Evolutionary conservation across 2,113 vertebrate genomes (phyloP), one percentile per base, ranked within the genome.

Genomic region (Verasper variegatus): DNA sequence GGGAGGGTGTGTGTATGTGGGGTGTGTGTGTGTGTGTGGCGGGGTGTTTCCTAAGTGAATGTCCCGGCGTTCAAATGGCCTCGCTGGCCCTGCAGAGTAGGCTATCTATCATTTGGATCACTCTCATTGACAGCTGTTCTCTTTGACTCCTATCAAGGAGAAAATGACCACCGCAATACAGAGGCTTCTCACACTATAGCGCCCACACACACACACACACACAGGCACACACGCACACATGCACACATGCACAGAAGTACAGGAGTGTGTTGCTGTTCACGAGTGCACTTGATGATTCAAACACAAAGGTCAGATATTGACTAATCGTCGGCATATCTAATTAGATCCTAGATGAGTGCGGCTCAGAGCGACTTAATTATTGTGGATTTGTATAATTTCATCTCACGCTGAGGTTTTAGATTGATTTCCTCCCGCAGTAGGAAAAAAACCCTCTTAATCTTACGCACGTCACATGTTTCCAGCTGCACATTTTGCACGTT

Each of bases 51-150:
- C 76, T 78, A 78, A 86, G 83, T 85, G 71, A 86, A 84, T 80
- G 84, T 84, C 68, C 80, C 65, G 51, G 11, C 47, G 62, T 84
- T 72, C 14, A 64, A 84, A 86, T 90, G 86, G 82, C 76, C 87
- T 84, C 7, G 71, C 61, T 77, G 78, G 67, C 78, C 86, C 35
- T 1, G 52, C 37, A 74, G 78, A 89, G 69, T 20, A 69, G 65
- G 76, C 83, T 11, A 88, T 88, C 85, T 79, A 81, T 91, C 91
- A 90, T 88, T 40, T 71, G 60, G 85, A 80, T 78, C 82, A 54
- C 76, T 65, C 57, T 82, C 81, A 77, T 70, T 88, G 89, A 86
- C 88, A 89, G 73, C 85, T 81, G 82, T 75, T 86, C 88, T 87
- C 77, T 84, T 76, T 78, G 69, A 58, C 77, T 89, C 74, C 83